Conservation (phyloP, 1,140 invertebrate species). For the Oryctes rhinoceros region DNA sequence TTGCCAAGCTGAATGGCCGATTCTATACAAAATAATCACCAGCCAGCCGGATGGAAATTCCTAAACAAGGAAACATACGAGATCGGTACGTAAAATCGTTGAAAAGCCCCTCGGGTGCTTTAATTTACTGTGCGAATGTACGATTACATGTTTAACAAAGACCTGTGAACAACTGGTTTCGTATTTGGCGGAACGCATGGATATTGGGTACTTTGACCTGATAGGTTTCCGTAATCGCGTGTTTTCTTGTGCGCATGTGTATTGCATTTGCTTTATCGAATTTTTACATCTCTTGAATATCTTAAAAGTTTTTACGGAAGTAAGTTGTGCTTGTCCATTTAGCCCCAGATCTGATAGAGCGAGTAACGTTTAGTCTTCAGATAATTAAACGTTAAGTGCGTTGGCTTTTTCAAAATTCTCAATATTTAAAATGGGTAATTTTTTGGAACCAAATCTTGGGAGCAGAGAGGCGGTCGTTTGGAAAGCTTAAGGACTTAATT, state of each 20-base stretch:
- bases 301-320: too few species aligned
- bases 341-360: too few species aligned
- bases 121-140: too few species aligned
- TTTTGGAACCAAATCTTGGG: too few species aligned
- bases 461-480: too few species aligned
- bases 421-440: too few species aligned
- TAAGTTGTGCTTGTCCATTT: too few species aligned
- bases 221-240: not conserved
- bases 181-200: constrained; percentile 16
- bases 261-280: not conserved
- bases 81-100: constrained; percentile 42
- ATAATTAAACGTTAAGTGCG: too few species aligned
- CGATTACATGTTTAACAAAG: not conserved
- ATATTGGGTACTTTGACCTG: not conserved
- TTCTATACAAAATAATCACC: constrained; percentile 33
- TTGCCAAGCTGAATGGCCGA: not conserved
- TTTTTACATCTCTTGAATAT: too few species aligned
- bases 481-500: too few species aligned
- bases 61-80: constrained; percentile 48
- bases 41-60: constrained; percentile 45
- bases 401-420: too few species aligned
- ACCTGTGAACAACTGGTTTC: constrained; percentile 1
- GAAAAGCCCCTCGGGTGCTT: not conserved
- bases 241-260: not conserved
- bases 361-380: too few species aligned